Evolutionary conservation across 2,888 invertebrate genomes (phyloP).

Genomic region (Fragum whitleyi): DNA sequence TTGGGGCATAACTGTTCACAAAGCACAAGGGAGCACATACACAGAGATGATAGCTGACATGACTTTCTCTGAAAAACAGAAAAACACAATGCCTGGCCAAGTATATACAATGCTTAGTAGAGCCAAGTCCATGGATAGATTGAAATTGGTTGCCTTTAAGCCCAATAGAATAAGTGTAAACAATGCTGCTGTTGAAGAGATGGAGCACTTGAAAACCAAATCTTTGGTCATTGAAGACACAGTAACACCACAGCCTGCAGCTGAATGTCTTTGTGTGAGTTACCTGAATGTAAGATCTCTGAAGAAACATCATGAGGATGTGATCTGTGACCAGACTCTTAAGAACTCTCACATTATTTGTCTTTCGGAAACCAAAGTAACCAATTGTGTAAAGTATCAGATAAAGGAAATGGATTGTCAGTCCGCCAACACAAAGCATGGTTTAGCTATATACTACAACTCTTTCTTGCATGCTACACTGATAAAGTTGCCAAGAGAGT

Average conservation of each 20-base stretch:
- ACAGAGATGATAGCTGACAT: slow-evolving; percentile 39
- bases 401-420: slow-evolving; percentile 3
- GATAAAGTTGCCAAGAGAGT: not conserved
- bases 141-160: slow-evolving; percentile 12
- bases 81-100: slow-evolving; percentile 41
- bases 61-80: slow-evolving; percentile 23
- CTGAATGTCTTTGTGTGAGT: not conserved
- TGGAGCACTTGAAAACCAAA: slow-evolving; percentile 15
- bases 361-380: slow-evolving; percentile 19
- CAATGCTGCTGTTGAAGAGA: slow-evolving; percentile 15
- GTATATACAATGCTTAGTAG: slow-evolving; percentile 46
- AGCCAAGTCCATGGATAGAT: slow-evolving; percentile 14
- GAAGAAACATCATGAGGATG: slow-evolving; percentile 15
- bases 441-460: slow-evolving; percentile 10
- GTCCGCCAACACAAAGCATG: slow-evolving; percentile 8
- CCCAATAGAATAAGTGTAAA: slow-evolving; percentile 12
- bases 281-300: slow-evolving; percentile 6
- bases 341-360: slow-evolving; percentile 10
- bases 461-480: slow-evolving; percentile 5
- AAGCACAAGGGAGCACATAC: slow-evolving; percentile 41
- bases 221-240: slow-evolving; percentile 12
- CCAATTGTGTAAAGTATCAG: slow-evolving; percentile 12
- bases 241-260: slow-evolving; percentile 7
- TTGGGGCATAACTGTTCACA: slow-evolving; percentile 39
- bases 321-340: not conserved